A percentile compares a stretch with the other conserved stretches of the same genome.
These are phyloP conservation scores for Nyctalus aviator DNA, from an alignment of 2,797 vertebrate species.

Conservation along the genomic window DNA sequence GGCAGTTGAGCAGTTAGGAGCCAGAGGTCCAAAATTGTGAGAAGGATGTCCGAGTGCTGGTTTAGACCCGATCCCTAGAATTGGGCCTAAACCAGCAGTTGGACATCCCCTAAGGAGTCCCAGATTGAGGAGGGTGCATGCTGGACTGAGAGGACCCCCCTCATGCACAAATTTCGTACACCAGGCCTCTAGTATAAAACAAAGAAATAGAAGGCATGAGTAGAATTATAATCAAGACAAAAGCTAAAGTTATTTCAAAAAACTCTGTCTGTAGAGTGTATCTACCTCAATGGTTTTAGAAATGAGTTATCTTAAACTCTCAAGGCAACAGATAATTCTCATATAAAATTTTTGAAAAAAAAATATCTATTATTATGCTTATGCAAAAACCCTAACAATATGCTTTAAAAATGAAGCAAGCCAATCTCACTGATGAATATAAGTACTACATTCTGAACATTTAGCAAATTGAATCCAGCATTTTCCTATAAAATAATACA, in stretches of 20 bases:
- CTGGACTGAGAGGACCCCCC: too few species aligned
- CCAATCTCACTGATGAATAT: not conserved
- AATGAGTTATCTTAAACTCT: not conserved
- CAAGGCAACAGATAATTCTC: not conserved
- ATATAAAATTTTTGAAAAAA: not conserved
- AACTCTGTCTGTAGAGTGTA: not conserved
- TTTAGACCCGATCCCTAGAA: too few species aligned
- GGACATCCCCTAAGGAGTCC: too few species aligned
- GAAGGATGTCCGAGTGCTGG: too few species aligned
- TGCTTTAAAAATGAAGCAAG: not conserved
- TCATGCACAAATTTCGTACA: too few species aligned
- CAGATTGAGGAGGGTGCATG: too few species aligned
- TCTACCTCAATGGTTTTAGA: not conserved
- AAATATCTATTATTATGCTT: not conserved
- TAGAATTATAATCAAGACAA: conserved; percentile 18
- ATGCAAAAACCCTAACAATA: conserved; percentile 4
- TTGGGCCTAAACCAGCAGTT: too few species aligned
- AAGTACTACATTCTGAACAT: conserved; percentile 23
- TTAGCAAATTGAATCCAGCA: conserved; percentile 52
- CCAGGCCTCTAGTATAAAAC: not conserved
- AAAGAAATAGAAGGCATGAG: not conserved
- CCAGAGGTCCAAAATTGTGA: too few species aligned
- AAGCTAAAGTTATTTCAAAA: not conserved
- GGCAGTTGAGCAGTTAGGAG: too few species aligned
- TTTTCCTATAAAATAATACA: conserved; percentile 10